A percentile compares a stretch with the other conserved stretches of the same genome.
Conservation (phyloP, 2,888 invertebrate genomes). For the Allophyes oxyacanthae region DNA sequence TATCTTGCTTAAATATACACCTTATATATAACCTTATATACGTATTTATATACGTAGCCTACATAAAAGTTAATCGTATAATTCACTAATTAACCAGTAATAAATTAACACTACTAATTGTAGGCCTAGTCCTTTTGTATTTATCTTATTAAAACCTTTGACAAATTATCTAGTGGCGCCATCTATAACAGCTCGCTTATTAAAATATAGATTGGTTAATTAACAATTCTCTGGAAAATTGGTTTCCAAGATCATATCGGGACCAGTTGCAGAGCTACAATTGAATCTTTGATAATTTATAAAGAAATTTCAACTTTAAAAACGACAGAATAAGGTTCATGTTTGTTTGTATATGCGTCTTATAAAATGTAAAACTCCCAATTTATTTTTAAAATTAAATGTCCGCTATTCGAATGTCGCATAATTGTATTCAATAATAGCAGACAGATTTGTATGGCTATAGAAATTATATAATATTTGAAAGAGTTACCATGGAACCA, state of each 20-base stretch:
- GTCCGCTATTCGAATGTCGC: too few species aligned
- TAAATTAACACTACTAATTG: constrained; percentile 12
- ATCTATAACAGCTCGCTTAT: constrained; percentile 23
- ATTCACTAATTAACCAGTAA: too few species aligned
- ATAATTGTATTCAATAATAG: constrained; percentile 2
- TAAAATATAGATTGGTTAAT: constrained; percentile 38
- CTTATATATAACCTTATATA: too few species aligned
- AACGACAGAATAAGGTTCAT: neutral
- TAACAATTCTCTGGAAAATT: constrained; percentile 19
- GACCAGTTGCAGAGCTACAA: constrained; percentile 3
- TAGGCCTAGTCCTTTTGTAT: neutral
- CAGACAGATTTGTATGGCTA: constrained; percentile 10
- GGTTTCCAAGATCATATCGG: constrained; percentile 31
- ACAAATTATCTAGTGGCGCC: constrained; percentile 47
- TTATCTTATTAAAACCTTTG: constrained; percentile 25
- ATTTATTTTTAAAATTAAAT: too few species aligned
- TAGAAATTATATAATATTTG: too few species aligned
- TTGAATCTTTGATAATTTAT: neutral
- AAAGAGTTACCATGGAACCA: too few species aligned
- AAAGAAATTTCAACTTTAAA: constrained; percentile 2
- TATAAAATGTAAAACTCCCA: too few species aligned
- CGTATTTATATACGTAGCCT: too few species aligned
- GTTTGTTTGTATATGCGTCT: constrained; percentile 7
- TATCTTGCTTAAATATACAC: too few species aligned
- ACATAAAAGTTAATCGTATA: too few species aligned